Evolutionary conservation across 35 echinoderm and acorn worm species (phyloP).

Genomic region (Acanthaster planci): DNA sequence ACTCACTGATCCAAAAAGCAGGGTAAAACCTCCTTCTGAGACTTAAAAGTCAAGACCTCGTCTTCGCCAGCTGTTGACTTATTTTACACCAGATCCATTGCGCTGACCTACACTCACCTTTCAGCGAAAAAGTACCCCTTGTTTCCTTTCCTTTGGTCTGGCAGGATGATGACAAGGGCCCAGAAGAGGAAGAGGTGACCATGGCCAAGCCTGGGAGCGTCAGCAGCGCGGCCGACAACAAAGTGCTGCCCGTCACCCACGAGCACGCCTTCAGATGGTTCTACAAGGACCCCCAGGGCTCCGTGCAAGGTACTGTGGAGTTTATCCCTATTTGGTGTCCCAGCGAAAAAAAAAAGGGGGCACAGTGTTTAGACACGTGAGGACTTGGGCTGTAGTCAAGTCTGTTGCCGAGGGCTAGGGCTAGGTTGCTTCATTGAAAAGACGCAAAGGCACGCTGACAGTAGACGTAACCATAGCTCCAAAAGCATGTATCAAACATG

Average conservation of each 20-base stretch:
- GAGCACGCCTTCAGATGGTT: slow-evolving; percentile 81
- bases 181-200: slow-evolving; percentile 36
- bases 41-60: no score
- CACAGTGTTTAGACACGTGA: not conserved
- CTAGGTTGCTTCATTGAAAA: no score
- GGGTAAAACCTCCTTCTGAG: no score
- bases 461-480: no score
- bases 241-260: slow-evolving; percentile 64
- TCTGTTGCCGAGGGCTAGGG: no score
- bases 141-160: not conserved
- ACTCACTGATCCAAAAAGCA: no score
- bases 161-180: slow-evolving; percentile 83
- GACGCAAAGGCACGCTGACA: no score
- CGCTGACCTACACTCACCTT: no score
- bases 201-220: slow-evolving; percentile 50
- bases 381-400: not conserved
- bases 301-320: slow-evolving; percentile 71
- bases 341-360: not conserved
- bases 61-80: no score
- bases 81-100: no score
- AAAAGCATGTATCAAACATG: no score
- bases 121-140: no score
- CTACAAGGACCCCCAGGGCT: slow-evolving; percentile 96
- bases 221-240: slow-evolving; percentile 35
- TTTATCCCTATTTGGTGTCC: not conserved